Percentiles rank a stretch among this genome's conserved stretches.
These are phyloP conservation scores for Brachystomella parvula DNA, from an alignment of 1,140 invertebrate species.

Conservation along the genomic window DNA sequence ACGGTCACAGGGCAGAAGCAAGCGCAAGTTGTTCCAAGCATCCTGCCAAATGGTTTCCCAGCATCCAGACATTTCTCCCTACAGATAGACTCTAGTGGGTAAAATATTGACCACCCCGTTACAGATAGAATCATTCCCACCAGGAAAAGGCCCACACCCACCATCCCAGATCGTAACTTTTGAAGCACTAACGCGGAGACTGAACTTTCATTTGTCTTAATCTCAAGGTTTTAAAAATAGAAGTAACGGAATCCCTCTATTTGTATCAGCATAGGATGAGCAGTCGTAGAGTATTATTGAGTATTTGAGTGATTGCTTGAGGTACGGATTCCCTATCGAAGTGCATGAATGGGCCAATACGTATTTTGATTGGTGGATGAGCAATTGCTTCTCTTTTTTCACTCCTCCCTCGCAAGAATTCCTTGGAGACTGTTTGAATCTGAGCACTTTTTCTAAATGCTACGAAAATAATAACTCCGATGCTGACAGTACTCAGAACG, in stretches of 20 bases:
- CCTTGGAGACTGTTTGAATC: not conserved
- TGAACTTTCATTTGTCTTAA: not conserved
- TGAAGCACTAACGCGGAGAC: not conserved
- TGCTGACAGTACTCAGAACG: not conserved
- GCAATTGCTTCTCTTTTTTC: not conserved
- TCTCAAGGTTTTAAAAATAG: not conserved
- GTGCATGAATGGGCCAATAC: not conserved
- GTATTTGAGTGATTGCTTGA: not conserved
- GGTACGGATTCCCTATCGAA: not conserved
- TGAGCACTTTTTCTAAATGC: not conserved
- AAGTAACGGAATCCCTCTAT: not conserved
- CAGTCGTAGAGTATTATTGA: not conserved
- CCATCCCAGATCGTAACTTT: not conserved
- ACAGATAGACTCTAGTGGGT: conserved; percentile 3
- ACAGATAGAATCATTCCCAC: not conserved
- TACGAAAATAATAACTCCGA: not conserved
- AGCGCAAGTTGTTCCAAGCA: not conserved
- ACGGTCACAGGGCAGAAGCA: conserved; percentile 4
- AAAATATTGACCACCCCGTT: not conserved
- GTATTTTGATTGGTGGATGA: not conserved
- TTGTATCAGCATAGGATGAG: not conserved
- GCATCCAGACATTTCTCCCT: not conserved
- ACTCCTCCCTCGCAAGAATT: not conserved
- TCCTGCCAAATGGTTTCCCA: conserved; percentile 8
- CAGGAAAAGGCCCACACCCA: not conserved